Evolutionary conservation across 2,888 invertebrate genomes (phyloP).

Genomic region (Melanotus villosus): DNA sequence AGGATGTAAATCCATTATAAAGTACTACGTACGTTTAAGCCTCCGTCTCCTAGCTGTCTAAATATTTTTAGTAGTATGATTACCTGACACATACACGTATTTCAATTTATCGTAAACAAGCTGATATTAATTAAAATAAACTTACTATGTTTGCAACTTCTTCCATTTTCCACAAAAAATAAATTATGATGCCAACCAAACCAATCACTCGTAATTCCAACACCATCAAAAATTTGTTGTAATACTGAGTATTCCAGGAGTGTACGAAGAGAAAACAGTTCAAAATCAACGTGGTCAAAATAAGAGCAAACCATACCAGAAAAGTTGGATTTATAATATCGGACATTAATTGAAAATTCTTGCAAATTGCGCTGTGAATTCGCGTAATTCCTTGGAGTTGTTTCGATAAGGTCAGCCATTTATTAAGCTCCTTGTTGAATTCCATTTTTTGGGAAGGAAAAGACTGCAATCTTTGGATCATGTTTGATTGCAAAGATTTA

Average conservation of each 20-base stretch:
- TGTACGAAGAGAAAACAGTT: constrained; percentile 14
- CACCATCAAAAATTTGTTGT: background rate
- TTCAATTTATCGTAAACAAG: too few species aligned
- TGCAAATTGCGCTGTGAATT: background rate
- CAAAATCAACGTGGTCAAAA: background rate
- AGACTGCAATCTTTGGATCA: background rate
- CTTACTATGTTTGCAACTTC: constrained; percentile 2
- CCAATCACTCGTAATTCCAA: constrained; percentile 2
- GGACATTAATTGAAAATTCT: background rate
- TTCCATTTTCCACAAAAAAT: background rate
- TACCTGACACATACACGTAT: too few species aligned
- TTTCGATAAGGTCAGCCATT: background rate
- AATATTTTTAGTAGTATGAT: too few species aligned
- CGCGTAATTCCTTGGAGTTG: background rate
- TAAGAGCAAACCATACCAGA: background rate
- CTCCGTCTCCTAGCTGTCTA: too few species aligned
- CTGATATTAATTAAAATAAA: too few species aligned
- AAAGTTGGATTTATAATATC: background rate
- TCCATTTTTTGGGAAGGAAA: background rate
- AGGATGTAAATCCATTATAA: too few species aligned
- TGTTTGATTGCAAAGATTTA: background rate
- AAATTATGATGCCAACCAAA: background rate
- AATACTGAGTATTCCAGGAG: background rate
- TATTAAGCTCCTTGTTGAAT: background rate
- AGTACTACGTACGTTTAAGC: too few species aligned